phyloP scores from a whole-genome alignment of 2,888 invertebrate species.

The Julus scanicus region DNA sequence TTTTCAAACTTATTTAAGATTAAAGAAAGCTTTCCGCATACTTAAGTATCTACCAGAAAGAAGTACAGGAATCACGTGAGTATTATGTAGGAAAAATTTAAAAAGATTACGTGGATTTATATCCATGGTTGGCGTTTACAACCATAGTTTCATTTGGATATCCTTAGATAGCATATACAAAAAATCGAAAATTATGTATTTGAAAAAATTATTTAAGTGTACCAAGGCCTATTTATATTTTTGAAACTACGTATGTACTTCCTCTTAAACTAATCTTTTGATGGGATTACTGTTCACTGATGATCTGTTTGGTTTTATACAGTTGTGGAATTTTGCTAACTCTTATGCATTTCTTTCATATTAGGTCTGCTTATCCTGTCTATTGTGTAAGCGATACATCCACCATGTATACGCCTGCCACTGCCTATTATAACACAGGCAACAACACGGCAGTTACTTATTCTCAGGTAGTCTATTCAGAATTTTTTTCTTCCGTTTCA shows the following conservation, averaged over 20 bases:
- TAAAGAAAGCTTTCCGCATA: no score
- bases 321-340: background rate
- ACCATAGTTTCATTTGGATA: no score
- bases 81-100: no score
- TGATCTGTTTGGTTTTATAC: background rate
- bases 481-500: background rate
- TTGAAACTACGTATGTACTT: background rate
- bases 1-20: no score
- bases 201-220: no score
- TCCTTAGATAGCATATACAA: no score
- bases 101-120: no score
- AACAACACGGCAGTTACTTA: constrained; percentile 72
- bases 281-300: background rate
- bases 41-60: no score
- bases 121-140: no score
- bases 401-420: constrained; percentile 73
- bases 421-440: constrained; percentile 77
- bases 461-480: constrained; percentile 70
- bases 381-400: constrained; percentile 78
- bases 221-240: background rate
- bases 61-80: no score
- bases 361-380: constrained; percentile 71
- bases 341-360: background rate
- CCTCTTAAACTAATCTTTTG: background rate
- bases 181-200: no score